Percentiles rank a stretch among this genome's conserved stretches.
Evolutionary conservation across 2,113 vertebrate species (phyloP).

Genomic region (Astur gentilis): DNA sequence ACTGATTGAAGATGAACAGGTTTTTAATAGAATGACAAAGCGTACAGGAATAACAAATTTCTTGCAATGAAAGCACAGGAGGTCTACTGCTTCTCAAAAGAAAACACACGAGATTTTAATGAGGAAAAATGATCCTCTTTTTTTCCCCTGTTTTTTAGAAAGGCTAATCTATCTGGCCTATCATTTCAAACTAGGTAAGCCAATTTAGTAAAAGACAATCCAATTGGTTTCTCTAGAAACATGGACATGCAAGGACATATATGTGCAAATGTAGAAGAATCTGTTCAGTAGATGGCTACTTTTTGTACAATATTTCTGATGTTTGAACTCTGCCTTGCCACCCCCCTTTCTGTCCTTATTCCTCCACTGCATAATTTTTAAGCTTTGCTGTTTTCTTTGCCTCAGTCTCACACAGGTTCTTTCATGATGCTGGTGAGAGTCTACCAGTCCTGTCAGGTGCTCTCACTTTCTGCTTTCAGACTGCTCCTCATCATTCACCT

Average conservation of each 20-base stretch:
- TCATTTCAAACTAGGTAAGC: constrained; percentile 16
- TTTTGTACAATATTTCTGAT: not conserved
- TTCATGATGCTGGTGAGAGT: not conserved
- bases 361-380: not conserved
- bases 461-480: not conserved
- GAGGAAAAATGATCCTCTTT: not conserved
- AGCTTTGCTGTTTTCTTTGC: not conserved
- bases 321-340: not conserved
- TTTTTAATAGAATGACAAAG: not conserved
- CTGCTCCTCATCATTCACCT: not conserved
- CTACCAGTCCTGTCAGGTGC: not conserved
- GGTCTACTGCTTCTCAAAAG: not conserved
- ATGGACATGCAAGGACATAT: not conserved
- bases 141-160: not conserved
- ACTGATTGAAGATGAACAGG: not conserved
- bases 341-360: not conserved
- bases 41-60: not conserved
- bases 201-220: not conserved
- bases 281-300: not conserved
- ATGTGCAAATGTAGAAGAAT: no score
- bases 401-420: not conserved
- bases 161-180: not conserved
- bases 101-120: not conserved
- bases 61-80: not conserved
- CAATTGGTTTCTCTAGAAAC: not conserved